Base-by-base conservation (phyloP, 1,140 invertebrate genomes). In the Reticulitermes speratus region DNA sequence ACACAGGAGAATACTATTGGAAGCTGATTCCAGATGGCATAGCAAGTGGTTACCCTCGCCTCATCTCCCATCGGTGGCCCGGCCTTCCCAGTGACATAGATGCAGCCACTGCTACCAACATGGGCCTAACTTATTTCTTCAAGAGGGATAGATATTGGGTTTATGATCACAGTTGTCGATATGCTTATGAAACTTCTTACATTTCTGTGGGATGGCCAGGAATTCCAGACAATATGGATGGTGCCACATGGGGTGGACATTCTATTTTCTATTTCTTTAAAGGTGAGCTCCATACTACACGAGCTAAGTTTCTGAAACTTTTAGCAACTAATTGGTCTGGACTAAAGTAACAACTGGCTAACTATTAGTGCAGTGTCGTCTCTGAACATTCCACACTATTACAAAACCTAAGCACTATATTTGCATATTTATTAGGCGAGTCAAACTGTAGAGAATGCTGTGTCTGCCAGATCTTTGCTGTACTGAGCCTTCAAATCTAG, bases 21-120 rank as follows among this genome's bases (percentile, higher is more conserved):
- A 94, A 94, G 90, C 91, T 99, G 85, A 97, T 96, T 3, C 94
- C 95, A 84, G 95, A 96, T 87, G 95, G 95, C 44, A 93, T 98
- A 6, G 96, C 95, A 5, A 91, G 94, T 75, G 96, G 96, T 86
- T 97, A 97, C 91, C 97, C 97, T 1, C 94, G 94, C 87, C 89
- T 93, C 2, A 98, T 98, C 82, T 93, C 94, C 1, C 93, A 94
- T 86, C 93, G 95, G 30, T 98, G 97, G 96, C 94, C 94, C 83
- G 96, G 96, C 75, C 91, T 98, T 59, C 96, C 96, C 30, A 94
- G 94, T 55, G 95, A 97, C 90, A 95, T 98, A 81, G 96, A 98
- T 90, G 96, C 97, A 11, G 65, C 65, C 65, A 75, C 65, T 75
- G 65, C 65, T n/a, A 30, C n/a, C n/a, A 75, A 25, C 65, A 11